Conservation (phyloP, 2,113 vertebrate species). For the Albula glossodonta region DNA sequence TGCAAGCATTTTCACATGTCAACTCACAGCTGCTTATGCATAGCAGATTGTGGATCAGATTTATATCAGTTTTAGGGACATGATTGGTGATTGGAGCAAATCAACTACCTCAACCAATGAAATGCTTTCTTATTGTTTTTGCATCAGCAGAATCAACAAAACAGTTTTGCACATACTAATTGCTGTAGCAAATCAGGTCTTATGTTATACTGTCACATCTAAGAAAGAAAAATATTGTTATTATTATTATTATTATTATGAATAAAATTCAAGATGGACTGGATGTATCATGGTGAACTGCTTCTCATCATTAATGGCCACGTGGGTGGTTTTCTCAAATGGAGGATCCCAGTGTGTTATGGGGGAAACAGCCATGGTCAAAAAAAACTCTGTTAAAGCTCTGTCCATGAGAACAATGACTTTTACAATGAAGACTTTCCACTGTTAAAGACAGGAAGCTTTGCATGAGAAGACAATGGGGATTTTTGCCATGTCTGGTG, state of each 20-base stretch:
- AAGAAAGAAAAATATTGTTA: background rate
- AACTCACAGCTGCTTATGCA: no score
- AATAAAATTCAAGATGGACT: background rate
- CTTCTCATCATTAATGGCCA: background rate
- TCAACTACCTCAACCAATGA: no score
- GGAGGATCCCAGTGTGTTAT: background rate
- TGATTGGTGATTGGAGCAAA: no score
- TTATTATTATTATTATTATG: background rate
- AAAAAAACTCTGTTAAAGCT: background rate
- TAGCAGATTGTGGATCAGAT: no score
- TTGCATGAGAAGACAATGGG: background rate
- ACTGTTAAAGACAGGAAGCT: background rate
- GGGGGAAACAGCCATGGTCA: background rate
- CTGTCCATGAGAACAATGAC: background rate
- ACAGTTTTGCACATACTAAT: no score
- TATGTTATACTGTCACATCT: no score
- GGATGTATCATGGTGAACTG: background rate
- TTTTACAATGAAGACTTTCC: background rate
- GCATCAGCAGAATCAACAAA: no score
- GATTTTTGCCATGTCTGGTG: background rate
- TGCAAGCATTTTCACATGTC: no score
- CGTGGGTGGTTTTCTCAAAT: background rate
- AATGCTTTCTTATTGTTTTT: no score
- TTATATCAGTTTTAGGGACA: no score
- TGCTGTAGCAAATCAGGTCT: no score